Base-by-base conservation (phyloP, 2,888 invertebrate genomes). In the Andrena praecox region DNA sequence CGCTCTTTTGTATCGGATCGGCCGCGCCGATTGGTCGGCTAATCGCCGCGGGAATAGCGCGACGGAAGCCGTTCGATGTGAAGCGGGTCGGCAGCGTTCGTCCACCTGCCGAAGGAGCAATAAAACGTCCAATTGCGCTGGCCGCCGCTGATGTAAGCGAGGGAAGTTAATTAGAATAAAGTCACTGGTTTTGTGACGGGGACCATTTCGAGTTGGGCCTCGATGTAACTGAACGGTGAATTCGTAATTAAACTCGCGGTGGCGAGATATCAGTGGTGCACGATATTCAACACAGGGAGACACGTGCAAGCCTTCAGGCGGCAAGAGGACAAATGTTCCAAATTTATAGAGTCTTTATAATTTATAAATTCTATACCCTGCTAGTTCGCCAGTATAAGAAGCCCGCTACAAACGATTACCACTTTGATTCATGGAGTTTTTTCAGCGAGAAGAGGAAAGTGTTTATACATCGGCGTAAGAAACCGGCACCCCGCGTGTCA, bases 111-210 rank as follows among this genome's bases (percentile, higher is more conserved):
- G 84, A 89, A 89, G 80, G 82, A 59, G 87, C 85, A 86, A 88
- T 89, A 88, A 84, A 90, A 87, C 29, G 84, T 68, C 69, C 75
- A 84, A 87, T 86, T 82, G 88, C 77, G 60, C 82, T 16, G 69
- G 67, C 62, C 48, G 86, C 85, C 85, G 87, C 91, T 89, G 90
- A 90, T 90, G 88, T 84, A 85, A 86, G 86, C 33, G 75, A 56
- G 69, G 85, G 87, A 82, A 91, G 89, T 91, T 91, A 92, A 93
- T 92, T 92, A 92, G 1, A 42, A 16, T 16, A 42, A 42, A 5
- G 16, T 42, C 5, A 16, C 42, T 42, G 16, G 4, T 42, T 42
- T 16, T 42, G 4, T 42, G 5, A 42, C 16, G 42, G 42, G 42
- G 42, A 1, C 4, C 42, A 42, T 42, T 42, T 42, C 16, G 1